phyloP scores from a whole-genome alignment of 2,113 vertebrate species.

The Ptyas mucosa region DNA sequence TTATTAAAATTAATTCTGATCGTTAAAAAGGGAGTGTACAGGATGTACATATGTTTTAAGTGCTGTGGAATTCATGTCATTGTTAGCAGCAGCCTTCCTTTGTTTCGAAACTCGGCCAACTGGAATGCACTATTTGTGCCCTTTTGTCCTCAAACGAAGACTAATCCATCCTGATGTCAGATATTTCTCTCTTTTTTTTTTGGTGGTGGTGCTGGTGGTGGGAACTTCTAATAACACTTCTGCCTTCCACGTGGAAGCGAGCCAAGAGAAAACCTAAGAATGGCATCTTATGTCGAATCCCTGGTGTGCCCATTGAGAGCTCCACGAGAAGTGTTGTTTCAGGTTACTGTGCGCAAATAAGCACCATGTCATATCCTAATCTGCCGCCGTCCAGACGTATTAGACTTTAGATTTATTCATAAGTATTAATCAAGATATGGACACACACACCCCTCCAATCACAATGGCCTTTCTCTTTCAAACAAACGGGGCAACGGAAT shows the following conservation, averaged over 20 bases:
- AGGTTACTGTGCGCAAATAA: neutral
- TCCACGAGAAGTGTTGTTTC: neutral
- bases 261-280: neutral
- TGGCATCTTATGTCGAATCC: neutral
- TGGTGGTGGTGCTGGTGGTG: neutral
- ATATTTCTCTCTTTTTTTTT: neutral
- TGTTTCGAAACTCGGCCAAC: neutral
- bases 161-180: neutral
- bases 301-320: neutral
- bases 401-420: no score
- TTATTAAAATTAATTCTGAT: neutral
- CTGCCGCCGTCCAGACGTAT: neutral
- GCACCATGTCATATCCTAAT: neutral
- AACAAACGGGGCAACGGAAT: neutral
- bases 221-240: neutral
- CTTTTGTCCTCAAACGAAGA: neutral
- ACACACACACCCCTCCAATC: no score
- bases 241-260: neutral
- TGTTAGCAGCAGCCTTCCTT: neutral
- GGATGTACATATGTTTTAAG: neutral
- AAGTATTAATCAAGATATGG: neutral
- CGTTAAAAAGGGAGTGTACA: neutral
- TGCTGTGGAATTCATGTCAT: neutral
- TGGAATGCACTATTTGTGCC: neutral
- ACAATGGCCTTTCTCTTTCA: neutral